These are phyloP conservation scores for Ornithoptera priamus DNA, from an alignment of 2,888 invertebrate species.

Conservation along the genomic window DNA sequence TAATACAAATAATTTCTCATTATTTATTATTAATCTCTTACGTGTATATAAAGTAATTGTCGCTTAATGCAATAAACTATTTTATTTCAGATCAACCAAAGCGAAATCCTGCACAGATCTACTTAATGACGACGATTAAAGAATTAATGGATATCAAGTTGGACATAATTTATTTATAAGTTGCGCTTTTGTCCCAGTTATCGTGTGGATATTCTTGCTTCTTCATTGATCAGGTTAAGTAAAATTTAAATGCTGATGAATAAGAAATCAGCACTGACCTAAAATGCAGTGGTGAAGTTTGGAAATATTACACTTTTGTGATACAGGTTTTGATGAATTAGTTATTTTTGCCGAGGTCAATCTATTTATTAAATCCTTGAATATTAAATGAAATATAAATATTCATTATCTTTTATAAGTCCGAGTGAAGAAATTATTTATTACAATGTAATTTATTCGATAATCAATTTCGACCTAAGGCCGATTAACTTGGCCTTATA, in stretches of 20 bases:
- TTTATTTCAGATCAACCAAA: constrained; percentile 82
- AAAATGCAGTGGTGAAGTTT: neutral
- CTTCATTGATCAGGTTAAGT: neutral
- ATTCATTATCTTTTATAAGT: neutral
- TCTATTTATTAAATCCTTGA: too few species aligned
- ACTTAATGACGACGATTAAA: constrained; percentile 80
- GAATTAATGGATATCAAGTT: constrained; percentile 16
- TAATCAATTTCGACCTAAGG: constrained; percentile 7
- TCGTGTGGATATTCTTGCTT: constrained; percentile 6
- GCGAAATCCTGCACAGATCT: constrained; percentile 88
- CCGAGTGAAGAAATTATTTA: constrained; percentile 21
- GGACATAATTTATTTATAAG: constrained; percentile 7
- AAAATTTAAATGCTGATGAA: neutral
- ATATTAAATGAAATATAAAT: neutral
- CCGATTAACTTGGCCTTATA: constrained; percentile 5
- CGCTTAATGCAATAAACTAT: constrained; percentile 15
- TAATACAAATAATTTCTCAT: neutral
- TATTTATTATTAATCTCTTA: neutral
- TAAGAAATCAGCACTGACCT: neutral
- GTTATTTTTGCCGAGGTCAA: neutral
- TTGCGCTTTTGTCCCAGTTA: constrained; percentile 15
- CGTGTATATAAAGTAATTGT: neutral
- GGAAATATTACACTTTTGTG: neutral
- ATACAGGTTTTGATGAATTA: neutral
- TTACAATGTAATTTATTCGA: constrained; percentile 16